phyloP scores from a whole-genome alignment of 2,797 vertebrate species.

The Poecile montanus region DNA sequence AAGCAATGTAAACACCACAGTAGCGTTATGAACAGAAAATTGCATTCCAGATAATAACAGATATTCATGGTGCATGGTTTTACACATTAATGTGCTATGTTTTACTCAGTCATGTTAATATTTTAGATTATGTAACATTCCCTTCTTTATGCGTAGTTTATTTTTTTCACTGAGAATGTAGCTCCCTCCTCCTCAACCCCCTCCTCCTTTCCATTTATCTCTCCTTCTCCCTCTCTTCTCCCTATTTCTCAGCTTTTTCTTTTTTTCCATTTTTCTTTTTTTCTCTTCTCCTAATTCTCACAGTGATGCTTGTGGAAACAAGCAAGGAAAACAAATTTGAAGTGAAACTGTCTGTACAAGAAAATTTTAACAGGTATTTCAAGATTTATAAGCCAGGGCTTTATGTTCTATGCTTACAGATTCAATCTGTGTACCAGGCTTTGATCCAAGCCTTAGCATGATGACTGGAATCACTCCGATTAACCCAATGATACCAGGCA shows the following conservation, averaged over 20 bases:
- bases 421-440: constrained; percentile 91
- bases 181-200: background rate
- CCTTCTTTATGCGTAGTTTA: background rate
- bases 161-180: background rate
- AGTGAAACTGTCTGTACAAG: background rate
- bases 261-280: background rate
- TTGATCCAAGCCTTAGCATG: constrained; percentile 89
- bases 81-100: background rate
- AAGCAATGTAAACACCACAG: constrained; percentile 40
- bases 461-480: constrained; percentile 87
- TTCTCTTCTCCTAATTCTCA: background rate
- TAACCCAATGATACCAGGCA: constrained; percentile 92
- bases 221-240: background rate
- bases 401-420: constrained; percentile 80
- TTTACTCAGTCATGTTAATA: constrained; percentile 46
- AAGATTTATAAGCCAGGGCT: constrained; percentile 36
- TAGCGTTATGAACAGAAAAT: constrained; percentile 42
- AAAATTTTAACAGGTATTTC: constrained; percentile 14
- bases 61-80: constrained; percentile 32
- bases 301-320: background rate
- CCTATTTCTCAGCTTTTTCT: background rate
- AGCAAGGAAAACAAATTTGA: background rate
- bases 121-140: constrained; percentile 60
- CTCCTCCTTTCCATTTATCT: background rate
- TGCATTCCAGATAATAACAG: constrained; percentile 9